A percentile compares a stretch with the other conserved stretches of the same genome.
Evolutionary conservation across 2,113 vertebrate genomes (phyloP).

Genomic region (Alligator mississippiensis): DNA sequence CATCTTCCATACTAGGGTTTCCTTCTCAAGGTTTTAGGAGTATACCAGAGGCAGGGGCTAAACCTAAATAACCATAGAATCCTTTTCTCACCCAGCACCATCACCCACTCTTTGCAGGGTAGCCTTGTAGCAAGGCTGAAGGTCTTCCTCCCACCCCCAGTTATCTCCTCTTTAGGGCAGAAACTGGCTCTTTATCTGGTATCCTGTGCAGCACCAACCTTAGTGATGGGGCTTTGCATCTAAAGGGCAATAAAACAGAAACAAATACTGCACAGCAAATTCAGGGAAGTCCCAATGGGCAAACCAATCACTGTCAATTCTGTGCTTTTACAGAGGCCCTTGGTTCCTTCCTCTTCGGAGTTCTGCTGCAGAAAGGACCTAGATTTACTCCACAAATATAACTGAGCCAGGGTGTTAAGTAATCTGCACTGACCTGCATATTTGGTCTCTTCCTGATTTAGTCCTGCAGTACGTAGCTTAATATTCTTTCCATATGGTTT

Average conservation of each 20-base stretch:
- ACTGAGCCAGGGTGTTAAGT: background rate
- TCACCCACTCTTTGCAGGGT: background rate
- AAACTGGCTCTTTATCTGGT: background rate
- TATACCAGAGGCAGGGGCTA: background rate
- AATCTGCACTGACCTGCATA: conserved; percentile 29
- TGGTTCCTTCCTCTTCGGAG: background rate
- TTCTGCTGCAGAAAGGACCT: background rate
- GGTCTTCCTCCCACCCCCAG: background rate
- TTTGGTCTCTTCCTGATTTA: conserved; percentile 30
- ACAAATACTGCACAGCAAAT: background rate
- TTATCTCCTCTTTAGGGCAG: background rate
- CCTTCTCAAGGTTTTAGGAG: background rate
- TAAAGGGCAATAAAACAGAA: background rate
- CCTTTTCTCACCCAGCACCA: background rate
- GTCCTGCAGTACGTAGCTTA: conserved; percentile 42
- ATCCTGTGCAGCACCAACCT: background rate
- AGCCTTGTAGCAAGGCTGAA: background rate
- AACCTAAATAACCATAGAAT: background rate
- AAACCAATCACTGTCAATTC: background rate
- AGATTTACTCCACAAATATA: background rate
- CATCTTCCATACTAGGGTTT: background rate
- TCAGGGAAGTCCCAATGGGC: background rate
- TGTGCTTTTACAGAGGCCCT: background rate
- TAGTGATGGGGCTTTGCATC: background rate
- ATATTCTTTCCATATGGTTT: conserved; percentile 50